phyloP scores from a whole-genome alignment of 2,113 vertebrate species.

The Macquaria australasica region DNA sequence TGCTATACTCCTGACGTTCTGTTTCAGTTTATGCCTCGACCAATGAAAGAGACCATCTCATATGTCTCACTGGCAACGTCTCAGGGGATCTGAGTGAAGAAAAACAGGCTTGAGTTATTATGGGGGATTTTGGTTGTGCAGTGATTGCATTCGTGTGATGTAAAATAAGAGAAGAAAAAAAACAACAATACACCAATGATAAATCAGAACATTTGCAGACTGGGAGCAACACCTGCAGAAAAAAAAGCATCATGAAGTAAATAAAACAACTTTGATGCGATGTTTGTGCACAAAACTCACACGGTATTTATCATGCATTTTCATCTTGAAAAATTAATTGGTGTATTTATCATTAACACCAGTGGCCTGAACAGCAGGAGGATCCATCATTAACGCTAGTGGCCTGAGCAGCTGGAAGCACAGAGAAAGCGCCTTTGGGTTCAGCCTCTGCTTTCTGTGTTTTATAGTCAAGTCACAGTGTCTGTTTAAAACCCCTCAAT shows the following conservation, averaged over 20 bases:
- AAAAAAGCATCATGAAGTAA: constrained; percentile 7
- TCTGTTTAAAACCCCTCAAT: constrained; percentile 78
- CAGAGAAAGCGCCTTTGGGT: constrained; percentile 57
- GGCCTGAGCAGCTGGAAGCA: constrained; percentile 60
- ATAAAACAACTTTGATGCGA: constrained; percentile 57
- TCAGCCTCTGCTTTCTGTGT: constrained; percentile 43
- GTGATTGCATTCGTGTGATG: constrained; percentile 47
- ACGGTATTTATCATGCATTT: constrained; percentile 48
- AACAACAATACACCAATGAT: constrained; percentile 15
- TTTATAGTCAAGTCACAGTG: constrained; percentile 75
- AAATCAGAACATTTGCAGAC: constrained; percentile 24
- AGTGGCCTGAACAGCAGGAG: constrained; percentile 64
- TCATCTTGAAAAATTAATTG: constrained; percentile 66
- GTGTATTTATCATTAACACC: constrained; percentile 71
- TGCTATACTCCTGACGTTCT: constrained; percentile 51
- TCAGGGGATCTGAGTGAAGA: constrained; percentile 36
- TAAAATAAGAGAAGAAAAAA: constrained; percentile 24
- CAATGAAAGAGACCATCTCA: constrained; percentile 53
- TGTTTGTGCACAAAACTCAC: constrained; percentile 51
- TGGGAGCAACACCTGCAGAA: constrained; percentile 46
- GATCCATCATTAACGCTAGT: constrained; percentile 69
- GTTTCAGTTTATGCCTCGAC: constrained; percentile 58
- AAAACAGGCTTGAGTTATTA: constrained; percentile 52
- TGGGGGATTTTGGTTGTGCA: constrained; percentile 16
- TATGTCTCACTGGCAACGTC: constrained; percentile 51